Evolutionary conservation across 2,113 vertebrate genomes (phyloP).

Genomic region (Pluvianellus socialis): DNA sequence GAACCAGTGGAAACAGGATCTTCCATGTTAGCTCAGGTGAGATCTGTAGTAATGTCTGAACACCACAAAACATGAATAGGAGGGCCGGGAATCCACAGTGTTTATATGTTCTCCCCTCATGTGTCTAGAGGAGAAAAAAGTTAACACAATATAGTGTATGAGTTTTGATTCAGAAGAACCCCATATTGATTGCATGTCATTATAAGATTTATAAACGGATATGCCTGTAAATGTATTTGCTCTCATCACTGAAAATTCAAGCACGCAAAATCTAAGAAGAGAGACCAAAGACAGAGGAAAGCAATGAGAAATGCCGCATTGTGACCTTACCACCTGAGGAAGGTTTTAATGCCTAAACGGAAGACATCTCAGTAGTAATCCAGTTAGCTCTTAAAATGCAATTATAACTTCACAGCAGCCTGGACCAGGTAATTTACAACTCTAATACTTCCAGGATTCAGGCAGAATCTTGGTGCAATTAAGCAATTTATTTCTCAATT

Average conservation of each 20-base stretch:
- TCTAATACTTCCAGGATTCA: background rate
- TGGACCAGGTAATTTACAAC: conserved; percentile 33
- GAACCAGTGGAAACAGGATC: background rate
- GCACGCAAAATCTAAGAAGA: background rate
- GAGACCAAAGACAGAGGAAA: background rate
- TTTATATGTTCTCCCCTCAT: background rate
- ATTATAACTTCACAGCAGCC: conserved; percentile 58
- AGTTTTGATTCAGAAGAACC: background rate
- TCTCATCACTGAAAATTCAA: background rate
- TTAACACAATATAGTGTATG: background rate
- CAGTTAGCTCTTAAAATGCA: conserved; percentile 56
- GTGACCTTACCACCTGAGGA: background rate
- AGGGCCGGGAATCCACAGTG: background rate
- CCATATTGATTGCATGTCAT: background rate
- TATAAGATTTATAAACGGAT: background rate
- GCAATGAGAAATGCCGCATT: background rate
- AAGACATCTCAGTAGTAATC: conserved; percentile 29
- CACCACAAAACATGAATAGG: background rate
- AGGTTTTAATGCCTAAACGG: conserved; percentile 6
- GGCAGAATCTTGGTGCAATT: background rate
- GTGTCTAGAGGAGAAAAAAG: background rate
- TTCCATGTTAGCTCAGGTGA: background rate
- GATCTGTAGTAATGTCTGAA: background rate
- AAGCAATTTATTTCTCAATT: background rate
- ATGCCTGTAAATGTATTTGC: background rate